Conservation (phyloP, 2,797 vertebrate species). For the Melanotaenia trifasciata region DNA sequence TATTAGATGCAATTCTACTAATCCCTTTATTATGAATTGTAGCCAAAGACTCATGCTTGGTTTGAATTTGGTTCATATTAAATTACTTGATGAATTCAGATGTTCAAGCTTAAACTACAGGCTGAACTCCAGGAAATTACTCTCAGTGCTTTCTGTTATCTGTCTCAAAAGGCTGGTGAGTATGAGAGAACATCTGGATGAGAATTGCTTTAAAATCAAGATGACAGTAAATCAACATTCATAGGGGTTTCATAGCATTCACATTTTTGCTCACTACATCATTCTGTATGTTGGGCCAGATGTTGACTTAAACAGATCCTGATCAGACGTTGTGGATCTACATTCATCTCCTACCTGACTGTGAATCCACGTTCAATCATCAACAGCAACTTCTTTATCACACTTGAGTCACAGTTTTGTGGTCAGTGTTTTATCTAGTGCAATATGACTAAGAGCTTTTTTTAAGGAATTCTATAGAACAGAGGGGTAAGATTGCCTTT, state of each 20-base stretch:
- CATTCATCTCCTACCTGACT: not conserved
- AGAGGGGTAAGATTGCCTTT: not conserved
- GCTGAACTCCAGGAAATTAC: conserved; percentile 56
- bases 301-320: conserved; percentile 5
- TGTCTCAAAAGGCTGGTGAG: conserved; percentile 6
- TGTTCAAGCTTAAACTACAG: conserved; percentile 52
- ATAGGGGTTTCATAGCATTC: conserved; percentile 17
- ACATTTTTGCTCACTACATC: conserved; percentile 1
- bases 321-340: not conserved
- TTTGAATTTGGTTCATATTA: conserved; percentile 24
- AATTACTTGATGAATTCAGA: conserved; percentile 21
- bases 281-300: not conserved
- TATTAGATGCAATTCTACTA: conserved; percentile 55
- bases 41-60: conserved; percentile 71
- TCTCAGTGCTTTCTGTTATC: conserved; percentile 12
- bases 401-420: not conserved
- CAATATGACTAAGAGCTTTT: not conserved
- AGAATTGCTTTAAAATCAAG: conserved; percentile 2
- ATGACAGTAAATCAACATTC: conserved; percentile 22
- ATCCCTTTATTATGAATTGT: conserved; percentile 75
- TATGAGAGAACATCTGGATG: conserved; percentile 31
- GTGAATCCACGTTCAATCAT: not conserved
- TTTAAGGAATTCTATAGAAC: not conserved
- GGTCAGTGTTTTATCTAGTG: not conserved
- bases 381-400: not conserved